Conservation (phyloP, 2,113 vertebrate genomes). For the Nothobranchius furzeri region DNA sequence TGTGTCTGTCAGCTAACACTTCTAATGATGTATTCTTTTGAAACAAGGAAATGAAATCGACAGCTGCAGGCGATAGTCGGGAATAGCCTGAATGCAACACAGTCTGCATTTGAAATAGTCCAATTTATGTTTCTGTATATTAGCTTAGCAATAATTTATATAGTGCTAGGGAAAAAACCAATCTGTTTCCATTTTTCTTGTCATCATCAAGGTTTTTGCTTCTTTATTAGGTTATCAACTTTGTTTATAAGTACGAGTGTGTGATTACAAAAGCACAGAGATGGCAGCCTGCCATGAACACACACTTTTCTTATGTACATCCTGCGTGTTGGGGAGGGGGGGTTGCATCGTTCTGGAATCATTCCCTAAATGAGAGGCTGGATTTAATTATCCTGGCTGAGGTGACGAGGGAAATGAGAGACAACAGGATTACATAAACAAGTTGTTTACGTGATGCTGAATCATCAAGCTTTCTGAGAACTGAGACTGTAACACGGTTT, state of each 20-base stretch:
- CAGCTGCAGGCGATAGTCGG: slow-evolving; percentile 46
- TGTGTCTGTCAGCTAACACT: slow-evolving; percentile 54
- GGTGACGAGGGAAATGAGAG: slow-evolving; percentile 35
- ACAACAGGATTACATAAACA: slow-evolving; percentile 42
- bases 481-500: slow-evolving; percentile 9
- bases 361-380: slow-evolving; percentile 14
- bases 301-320: slow-evolving; percentile 3
- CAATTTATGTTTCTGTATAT: slow-evolving; percentile 41
- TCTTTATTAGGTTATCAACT: slow-evolving; percentile 12
- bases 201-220: slow-evolving; percentile 13
- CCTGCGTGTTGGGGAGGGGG: neutral
- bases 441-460: slow-evolving; percentile 37
- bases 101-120: slow-evolving; percentile 60
- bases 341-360: slow-evolving; percentile 23
- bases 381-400: slow-evolving; percentile 28
- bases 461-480: slow-evolving; percentile 24
- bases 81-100: slow-evolving; percentile 36
- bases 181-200: slow-evolving; percentile 33
- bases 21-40: slow-evolving; percentile 68
- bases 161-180: slow-evolving; percentile 27
- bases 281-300: slow-evolving; percentile 16
- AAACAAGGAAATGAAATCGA: slow-evolving; percentile 64
- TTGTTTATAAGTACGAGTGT: neutral
- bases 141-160: slow-evolving; percentile 53
- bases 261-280: slow-evolving; percentile 12